Conservation (phyloP, 2,113 vertebrate species). For the Himantopus leucocephalus region DNA sequence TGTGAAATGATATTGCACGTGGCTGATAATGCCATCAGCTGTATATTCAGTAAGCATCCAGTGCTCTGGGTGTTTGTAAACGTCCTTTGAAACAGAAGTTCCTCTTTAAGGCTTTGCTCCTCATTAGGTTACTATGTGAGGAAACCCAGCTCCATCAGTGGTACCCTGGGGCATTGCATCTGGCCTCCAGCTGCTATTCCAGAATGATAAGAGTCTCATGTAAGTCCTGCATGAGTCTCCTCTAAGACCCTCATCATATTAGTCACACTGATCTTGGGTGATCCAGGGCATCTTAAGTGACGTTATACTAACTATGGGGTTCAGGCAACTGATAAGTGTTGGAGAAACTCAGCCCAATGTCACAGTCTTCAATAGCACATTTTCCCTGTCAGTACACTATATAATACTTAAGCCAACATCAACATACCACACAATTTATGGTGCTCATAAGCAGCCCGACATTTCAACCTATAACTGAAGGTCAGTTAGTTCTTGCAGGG, state of each 20-base stretch:
- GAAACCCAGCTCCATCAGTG: background rate
- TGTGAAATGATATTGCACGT: background rate
- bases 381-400: background rate
- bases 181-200: background rate
- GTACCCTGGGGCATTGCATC: too few species aligned
- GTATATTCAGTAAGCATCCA: background rate
- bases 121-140: background rate
- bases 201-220: fast-evolving
- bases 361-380: background rate
- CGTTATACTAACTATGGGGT: fast-evolving
- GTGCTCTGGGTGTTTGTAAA: background rate
- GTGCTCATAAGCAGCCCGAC: background rate
- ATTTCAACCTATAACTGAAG: background rate
- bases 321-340: background rate
- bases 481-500: background rate
- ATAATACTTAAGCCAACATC: background rate
- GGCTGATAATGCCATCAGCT: background rate
- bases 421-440: background rate
- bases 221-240: background rate
- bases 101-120: background rate
- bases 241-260: background rate
- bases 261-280: background rate
- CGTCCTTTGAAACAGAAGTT: background rate
- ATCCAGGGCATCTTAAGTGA: background rate
- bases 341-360: background rate